phyloP scores from a whole-genome alignment of 2,797 vertebrate genomes.

The Mormyrus hasselquistii region DNA sequence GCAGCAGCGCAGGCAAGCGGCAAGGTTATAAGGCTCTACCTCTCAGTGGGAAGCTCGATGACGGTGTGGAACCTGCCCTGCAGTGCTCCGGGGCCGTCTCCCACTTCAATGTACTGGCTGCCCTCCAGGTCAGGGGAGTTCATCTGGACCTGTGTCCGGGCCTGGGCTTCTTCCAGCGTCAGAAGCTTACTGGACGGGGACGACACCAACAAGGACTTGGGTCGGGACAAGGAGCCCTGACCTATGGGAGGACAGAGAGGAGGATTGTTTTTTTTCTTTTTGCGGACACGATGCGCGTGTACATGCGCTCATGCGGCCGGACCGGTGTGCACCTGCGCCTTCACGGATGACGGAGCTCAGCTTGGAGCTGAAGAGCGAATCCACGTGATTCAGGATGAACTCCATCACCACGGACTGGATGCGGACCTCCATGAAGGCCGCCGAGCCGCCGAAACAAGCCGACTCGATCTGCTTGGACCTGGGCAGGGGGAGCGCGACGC shows the following conservation, averaged over 20 bases:
- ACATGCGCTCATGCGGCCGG: not conserved
- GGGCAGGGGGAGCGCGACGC: slow-evolving; percentile 6
- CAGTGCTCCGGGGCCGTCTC: slow-evolving; percentile 86
- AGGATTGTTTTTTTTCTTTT: not conserved
- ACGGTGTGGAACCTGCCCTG: slow-evolving; percentile 92
- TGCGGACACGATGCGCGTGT: not conserved
- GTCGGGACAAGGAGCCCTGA: slow-evolving; percentile 78
- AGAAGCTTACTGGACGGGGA: slow-evolving; percentile 93
- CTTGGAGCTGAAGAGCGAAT: slow-evolving; percentile 88
- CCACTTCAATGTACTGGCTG: slow-evolving; percentile 94
- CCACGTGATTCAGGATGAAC: slow-evolving; percentile 94
- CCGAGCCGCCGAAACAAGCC: slow-evolving; percentile 90
- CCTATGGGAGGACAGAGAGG: slow-evolving; percentile 52
- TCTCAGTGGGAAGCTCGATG: slow-evolving; percentile 88
- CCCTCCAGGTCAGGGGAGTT: slow-evolving; percentile 76
- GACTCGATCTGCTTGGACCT: slow-evolving; percentile 98
- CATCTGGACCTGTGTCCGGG: slow-evolving; percentile 85
- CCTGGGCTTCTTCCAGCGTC: slow-evolving; percentile 91
- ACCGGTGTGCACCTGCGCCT: slow-evolving; percentile 67
- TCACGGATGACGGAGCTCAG: slow-evolving; percentile 86
- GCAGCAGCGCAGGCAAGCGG: not conserved
- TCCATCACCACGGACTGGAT: slow-evolving; percentile 98
- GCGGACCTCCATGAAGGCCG: slow-evolving; percentile 95
- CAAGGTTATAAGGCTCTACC: slow-evolving; percentile 52
- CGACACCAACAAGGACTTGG: slow-evolving; percentile 87